Evolutionary conservation across 35 echinoderm and acorn worm species (phyloP).

Genomic region (Apostichopus japonicus): DNA sequence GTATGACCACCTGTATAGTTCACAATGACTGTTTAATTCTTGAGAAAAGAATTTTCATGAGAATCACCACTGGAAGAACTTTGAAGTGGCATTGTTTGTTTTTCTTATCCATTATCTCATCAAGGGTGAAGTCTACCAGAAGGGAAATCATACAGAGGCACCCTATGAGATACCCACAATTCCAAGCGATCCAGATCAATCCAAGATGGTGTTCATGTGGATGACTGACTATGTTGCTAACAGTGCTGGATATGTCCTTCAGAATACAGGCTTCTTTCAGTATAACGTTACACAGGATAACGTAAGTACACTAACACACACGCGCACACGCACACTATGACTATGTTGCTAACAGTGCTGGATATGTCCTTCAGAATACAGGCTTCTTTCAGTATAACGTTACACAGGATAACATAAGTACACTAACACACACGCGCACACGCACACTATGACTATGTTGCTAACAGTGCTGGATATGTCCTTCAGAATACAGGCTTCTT

Average conservation of each 20-base stretch:
- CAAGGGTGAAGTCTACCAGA: conserved; percentile 48
- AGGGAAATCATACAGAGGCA: conserved; percentile 25
- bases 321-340: conserved; percentile 1
- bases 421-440: not conserved
- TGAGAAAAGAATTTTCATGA: no score
- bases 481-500: conserved; percentile 68
- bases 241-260: conserved; percentile 67
- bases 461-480: conserved; percentile 69
- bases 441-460: conserved; percentile 39
- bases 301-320: not conserved
- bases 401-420: conserved; percentile 33
- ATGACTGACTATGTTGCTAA: conserved; percentile 74
- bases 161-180: conserved; percentile 31
- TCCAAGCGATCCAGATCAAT: conserved; percentile 45
- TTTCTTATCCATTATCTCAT: not conserved
- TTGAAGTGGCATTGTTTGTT: no score
- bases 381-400: conserved; percentile 63
- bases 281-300: conserved; percentile 70
- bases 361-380: conserved; percentile 67
- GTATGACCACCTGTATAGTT: no score
- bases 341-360: conserved; percentile 65
- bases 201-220: conserved; percentile 70
- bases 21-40: no score
- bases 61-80: no score
- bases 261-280: conserved; percentile 61